Evolutionary conservation across 2,888 invertebrate species (phyloP).

Genomic region (Dicyrtoma fusca): DNA sequence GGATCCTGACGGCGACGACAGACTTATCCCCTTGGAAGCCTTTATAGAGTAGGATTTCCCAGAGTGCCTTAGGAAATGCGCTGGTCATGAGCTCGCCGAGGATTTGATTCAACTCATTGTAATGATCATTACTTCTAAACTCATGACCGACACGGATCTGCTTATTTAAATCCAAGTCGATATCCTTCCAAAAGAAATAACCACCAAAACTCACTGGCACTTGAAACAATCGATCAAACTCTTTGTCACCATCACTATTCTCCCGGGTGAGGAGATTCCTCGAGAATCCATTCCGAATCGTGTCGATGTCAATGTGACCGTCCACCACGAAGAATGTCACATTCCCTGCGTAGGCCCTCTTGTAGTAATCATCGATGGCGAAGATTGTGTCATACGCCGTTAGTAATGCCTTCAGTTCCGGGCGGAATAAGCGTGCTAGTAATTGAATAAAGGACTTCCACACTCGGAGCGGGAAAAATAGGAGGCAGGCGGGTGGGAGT

Average conservation of each 20-base stretch:
- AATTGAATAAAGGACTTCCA: conserved; percentile 37
- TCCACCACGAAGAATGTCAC: conserved; percentile 47
- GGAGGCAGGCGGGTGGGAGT: conserved; percentile 16
- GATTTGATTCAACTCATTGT: conserved; percentile 41
- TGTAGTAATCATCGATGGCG: conserved; percentile 49
- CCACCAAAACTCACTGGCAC: conserved; percentile 43
- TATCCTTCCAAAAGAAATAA: conserved; percentile 52
- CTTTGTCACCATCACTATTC: conserved; percentile 35
- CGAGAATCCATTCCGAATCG: conserved; percentile 36
- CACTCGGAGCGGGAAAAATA: conserved; percentile 36
- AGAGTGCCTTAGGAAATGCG: conserved; percentile 43
- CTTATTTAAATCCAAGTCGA: conserved; percentile 32
- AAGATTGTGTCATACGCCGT: conserved; percentile 54
- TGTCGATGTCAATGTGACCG: conserved; percentile 38
- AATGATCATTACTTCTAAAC: conserved; percentile 33
- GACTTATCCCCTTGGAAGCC: conserved; percentile 41
- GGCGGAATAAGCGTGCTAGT: conserved; percentile 20
- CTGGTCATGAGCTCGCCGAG: conserved; percentile 45
- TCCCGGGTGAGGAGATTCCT: conserved; percentile 33
- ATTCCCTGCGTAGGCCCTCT: conserved; percentile 48
- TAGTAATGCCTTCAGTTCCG: conserved; percentile 37
- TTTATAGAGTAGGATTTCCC: conserved; percentile 45
- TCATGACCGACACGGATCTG: conserved; percentile 43
- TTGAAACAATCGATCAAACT: conserved; percentile 42
- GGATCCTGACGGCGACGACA: conserved; percentile 48